A percentile compares a stretch with the other conserved stretches of the same genome.
Conservation (phyloP, 2,113 vertebrate species). For the Nycticebus coucang region DNA sequence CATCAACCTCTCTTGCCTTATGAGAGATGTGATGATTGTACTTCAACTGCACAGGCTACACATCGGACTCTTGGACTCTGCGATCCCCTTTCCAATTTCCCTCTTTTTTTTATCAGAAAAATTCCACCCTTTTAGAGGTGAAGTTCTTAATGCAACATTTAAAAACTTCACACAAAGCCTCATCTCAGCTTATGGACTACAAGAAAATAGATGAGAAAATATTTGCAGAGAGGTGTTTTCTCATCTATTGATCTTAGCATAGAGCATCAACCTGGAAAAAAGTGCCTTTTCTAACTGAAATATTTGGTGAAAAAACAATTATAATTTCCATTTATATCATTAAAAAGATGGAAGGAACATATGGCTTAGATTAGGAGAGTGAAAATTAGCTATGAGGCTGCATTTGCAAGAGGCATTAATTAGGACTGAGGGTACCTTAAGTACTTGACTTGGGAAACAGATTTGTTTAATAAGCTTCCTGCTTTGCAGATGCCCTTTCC, state of each 20-base stretch:
- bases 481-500: slow-evolving; percentile 54
- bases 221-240: slow-evolving; percentile 27
- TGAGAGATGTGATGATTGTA: not conserved
- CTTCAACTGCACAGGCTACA: not conserved
- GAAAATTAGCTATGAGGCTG: slow-evolving; percentile 66
- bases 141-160: not conserved
- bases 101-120: not conserved
- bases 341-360: slow-evolving; percentile 60
- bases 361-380: slow-evolving; percentile 57
- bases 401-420: slow-evolving; percentile 73
- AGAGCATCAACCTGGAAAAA: slow-evolving; percentile 13
- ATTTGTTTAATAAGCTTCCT: slow-evolving; percentile 70
- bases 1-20: not conserved
- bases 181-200: not conserved
- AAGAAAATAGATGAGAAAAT: not conserved
- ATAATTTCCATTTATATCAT: slow-evolving; percentile 68
- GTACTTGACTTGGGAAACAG: slow-evolving; percentile 67
- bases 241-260: not conserved
- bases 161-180: not conserved
- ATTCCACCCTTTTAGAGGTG: not conserved
- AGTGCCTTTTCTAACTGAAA: slow-evolving; percentile 2
- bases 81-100: not conserved
- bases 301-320: slow-evolving; percentile 28
- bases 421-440: slow-evolving; percentile 68
- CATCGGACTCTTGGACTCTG: not conserved